A percentile compares a stretch with the other conserved stretches of the same genome.
Conservation (phyloP, 2,797 vertebrate species). For the Parauchenoglanis punctatus region DNA sequence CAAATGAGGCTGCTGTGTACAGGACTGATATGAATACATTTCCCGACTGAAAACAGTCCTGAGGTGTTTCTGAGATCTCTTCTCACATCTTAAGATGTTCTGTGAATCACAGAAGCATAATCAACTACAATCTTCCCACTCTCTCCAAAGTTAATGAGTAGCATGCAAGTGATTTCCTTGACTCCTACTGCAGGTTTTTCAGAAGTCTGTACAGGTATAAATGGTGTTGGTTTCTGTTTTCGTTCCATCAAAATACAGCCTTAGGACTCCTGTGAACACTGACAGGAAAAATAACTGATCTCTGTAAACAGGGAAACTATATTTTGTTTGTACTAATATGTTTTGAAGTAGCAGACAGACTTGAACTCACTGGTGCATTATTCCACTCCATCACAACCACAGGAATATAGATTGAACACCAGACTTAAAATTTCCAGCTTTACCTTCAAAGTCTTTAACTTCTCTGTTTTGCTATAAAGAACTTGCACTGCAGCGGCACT, state of each 20-base stretch:
- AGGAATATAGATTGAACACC: neutral
- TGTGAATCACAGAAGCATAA: constrained; percentile 48
- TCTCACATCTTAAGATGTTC: constrained; percentile 47
- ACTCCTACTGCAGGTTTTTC: constrained; percentile 4
- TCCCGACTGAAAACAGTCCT: constrained; percentile 52
- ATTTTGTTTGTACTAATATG: constrained; percentile 29
- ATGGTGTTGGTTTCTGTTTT: constrained; percentile 26
- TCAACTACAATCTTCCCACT: constrained; percentile 41
- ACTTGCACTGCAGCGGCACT: neutral
- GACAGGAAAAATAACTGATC: constrained; percentile 24
- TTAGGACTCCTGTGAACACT: constrained; percentile 42
- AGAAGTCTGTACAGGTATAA: constrained; percentile 28
- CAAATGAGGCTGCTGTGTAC: constrained; percentile 26
- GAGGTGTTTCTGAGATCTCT: constrained; percentile 57
- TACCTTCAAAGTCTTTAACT: neutral
- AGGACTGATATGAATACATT: constrained; percentile 55
- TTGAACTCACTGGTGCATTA: constrained; percentile 7
- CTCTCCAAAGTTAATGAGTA: constrained; percentile 47
- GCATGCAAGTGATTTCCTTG: constrained; percentile 19
- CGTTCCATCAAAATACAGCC: constrained; percentile 46
- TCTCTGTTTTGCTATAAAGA: neutral
- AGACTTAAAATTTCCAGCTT: neutral
- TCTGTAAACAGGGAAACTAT: constrained; percentile 23
- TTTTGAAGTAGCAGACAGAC: constrained; percentile 36
- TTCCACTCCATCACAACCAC: constrained; percentile 11